Conservation (phyloP, 2,888 invertebrate species). For the Mactromeris polynyma region DNA sequence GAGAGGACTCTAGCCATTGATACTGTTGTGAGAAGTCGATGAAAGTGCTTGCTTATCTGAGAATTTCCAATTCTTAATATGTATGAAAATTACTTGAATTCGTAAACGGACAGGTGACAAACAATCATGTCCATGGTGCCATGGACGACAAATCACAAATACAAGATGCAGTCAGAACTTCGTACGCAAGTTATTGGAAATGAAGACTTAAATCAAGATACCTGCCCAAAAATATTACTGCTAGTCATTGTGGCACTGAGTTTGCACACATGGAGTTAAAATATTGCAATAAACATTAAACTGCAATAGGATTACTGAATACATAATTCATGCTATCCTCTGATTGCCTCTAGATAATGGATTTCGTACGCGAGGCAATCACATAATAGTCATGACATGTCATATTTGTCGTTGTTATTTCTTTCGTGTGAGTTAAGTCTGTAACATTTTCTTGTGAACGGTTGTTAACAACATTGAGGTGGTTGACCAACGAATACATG, state of each 20-base stretch:
- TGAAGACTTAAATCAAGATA: background rate
- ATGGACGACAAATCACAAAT: background rate
- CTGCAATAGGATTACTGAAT: background rate
- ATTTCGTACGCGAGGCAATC: background rate
- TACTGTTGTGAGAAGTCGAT: background rate
- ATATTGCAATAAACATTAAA: background rate
- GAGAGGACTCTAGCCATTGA: background rate
- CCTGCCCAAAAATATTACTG: background rate
- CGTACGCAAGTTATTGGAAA: background rate
- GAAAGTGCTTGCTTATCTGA: background rate
- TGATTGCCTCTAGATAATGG: background rate
- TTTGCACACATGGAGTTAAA: background rate
- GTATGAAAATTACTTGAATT: background rate
- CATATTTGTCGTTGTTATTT: too few species aligned
- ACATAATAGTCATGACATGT: too few species aligned
- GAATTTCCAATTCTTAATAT: background rate
- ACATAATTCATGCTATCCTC: background rate
- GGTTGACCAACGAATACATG: too few species aligned
- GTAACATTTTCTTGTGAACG: too few species aligned
- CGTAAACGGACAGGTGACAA: background rate
- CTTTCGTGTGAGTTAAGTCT: too few species aligned
- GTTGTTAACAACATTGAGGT: too few species aligned
- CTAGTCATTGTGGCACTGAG: background rate
- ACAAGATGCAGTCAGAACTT: background rate
- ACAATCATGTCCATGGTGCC: background rate